Conservation (phyloP, 2,797 vertebrate species). For the Crotalus adamanteus region DNA sequence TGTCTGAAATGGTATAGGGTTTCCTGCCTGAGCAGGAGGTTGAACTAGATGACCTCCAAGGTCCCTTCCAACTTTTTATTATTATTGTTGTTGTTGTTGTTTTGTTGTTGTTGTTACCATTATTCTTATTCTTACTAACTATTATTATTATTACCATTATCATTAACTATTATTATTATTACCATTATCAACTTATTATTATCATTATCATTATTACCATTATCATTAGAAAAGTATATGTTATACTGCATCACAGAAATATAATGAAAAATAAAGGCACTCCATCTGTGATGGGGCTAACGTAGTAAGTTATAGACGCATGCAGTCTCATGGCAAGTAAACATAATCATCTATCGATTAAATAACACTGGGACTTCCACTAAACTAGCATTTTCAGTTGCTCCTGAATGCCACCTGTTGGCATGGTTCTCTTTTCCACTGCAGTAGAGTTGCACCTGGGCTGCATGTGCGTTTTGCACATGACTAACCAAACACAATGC, state of each 20-base stretch:
- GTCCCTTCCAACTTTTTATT: no score
- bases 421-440: not conserved
- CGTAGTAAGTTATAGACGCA: not conserved
- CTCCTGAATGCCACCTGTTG: not conserved
- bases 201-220: no score
- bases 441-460: not conserved
- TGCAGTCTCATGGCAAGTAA: not conserved
- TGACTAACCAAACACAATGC: not conserved
- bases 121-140: no score
- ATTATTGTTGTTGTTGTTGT: no score
- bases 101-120: no score
- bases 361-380: not conserved
- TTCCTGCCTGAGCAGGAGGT: no score
- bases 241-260: not conserved
- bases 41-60: no score
- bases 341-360: not conserved
- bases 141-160: no score
- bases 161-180: no score
- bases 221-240: not conserved
- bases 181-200: no score
- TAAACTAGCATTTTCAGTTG: not conserved
- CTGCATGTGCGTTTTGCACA: slow-evolving; percentile 1
- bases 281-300: not conserved
- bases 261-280: not conserved
- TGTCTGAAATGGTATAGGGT: no score